Evolutionary conservation across 2,888 invertebrate species (phyloP), one percentile per base, ranked within the genome.

Genomic region (Phaedon cochleariae): DNA sequence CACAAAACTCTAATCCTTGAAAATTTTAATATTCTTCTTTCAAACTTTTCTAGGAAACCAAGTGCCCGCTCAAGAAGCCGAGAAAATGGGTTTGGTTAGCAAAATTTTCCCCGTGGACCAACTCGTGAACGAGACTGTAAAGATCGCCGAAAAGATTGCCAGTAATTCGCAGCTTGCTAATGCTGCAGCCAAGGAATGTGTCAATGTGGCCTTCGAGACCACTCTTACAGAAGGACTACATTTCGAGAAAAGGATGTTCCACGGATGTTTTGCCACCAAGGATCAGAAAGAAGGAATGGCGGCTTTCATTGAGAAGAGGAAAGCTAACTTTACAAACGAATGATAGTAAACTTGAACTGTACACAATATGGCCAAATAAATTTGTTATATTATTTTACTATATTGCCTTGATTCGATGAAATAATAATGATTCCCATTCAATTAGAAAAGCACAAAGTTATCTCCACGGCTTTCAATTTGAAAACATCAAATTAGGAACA

Each of bases 271-370:
- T 85, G 95, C 97, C 20, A 98, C 98, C 72, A 89, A 90, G 78
- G 99, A 99, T 83, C 91, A 94, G 73, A 94, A 93, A 82, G 99
- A 99, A 85, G 99, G 99, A 49, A 99, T 99, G 99, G 89, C 90
- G 12, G 98, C 99, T 15, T 99, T 99, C 84, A 84, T 92, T 59
- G 97, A 98, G 81, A 99, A 99, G 85, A 90, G 98, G 69, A 84
- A 93, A 48, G 92, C 98, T 0, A 92, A 91, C 34, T 99, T 97
- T 85, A 93, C 89, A 71, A 90, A 90, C 73, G 88, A 92, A 83
- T 93, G 87, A 85, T 63, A 46, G 22, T 41, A 10, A 34, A 9
- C 12, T 41, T n/a, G 3, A 41, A 1, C 6, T 15, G 63, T 61
- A 12, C 55, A 55, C 37, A 22, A 41, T 45, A 37, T 59, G 45